Base-by-base conservation (phyloP, 1,140 invertebrate species). In the Propsilocerus akamusi region DNA sequence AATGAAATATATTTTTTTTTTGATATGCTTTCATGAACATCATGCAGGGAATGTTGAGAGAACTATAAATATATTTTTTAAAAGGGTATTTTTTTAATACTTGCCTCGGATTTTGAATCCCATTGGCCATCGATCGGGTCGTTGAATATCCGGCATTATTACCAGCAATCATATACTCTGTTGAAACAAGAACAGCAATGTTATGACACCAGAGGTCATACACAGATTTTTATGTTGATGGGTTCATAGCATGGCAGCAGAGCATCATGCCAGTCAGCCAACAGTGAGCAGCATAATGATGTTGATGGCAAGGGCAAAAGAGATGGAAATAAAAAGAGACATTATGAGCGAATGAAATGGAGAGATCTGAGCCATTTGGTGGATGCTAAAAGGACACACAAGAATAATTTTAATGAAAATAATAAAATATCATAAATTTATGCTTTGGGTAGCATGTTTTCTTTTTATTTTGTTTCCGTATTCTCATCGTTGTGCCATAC, bases 401-500 rank as follows among this genome's bases (percentile, higher is more conserved):
- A 17, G 14, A 41, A 20, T 17, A 41, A 41, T 41, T 41, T 41
- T 41, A 41, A 41, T 41, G 34, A 41, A 41, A 41, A 41, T 41
- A 14, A 41, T 41, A 41, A 41, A 17, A 10, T 41, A 41, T 17
- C 34, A 41, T 41, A 41, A 41, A 41, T 41, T 41, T 41, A 41
- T 41, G 22, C 22, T 8, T 20, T 41, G 17, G 11, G 14, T n/a
- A 4, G 34, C 10, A 17, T 17, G 34, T 20, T 17, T 20, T 37
- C 20, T 37, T 2, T n/a, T 37, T n/a, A 14, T 17, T 37, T 37
- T 30, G 10, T 30, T 2, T 2, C 10, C 10, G 28, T 30, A 11
- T 30, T 30, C n/a, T n/a, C n/a, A n/a, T n/a, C n/a, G n/a, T n/a
- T n/a, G n/a, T n/a, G n/a, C n/a, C n/a, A n/a, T n/a, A n/a, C n/a